Evolutionary conservation across 2,113 vertebrate species (phyloP).

Genomic region (Apistogramma diplotaenia): DNA sequence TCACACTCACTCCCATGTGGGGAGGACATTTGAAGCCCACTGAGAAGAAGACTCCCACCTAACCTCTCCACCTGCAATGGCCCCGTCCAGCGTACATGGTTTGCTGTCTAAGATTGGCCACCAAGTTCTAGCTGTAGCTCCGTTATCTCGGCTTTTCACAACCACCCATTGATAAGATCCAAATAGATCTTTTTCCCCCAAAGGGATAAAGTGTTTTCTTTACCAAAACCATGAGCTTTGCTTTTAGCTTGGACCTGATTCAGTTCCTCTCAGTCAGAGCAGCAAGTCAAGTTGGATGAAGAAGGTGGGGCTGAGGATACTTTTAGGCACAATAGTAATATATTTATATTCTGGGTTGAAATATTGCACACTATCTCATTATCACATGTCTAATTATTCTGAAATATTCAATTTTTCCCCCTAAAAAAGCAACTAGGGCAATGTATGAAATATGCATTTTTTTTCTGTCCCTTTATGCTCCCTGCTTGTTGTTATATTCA

Average conservation of each 20-base stretch:
- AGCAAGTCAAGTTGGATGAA: constrained; percentile 9
- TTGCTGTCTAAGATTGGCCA: constrained; percentile 32
- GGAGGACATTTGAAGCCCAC: constrained; percentile 23
- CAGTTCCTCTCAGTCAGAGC: not conserved
- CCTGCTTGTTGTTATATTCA: not conserved
- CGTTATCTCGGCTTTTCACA: constrained; percentile 65
- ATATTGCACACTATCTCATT: not conserved
- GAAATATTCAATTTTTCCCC: no score
- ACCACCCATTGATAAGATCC: constrained; percentile 61
- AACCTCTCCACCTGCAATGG: not conserved
- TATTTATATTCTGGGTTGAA: not conserved
- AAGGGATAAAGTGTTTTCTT: constrained; percentile 44
- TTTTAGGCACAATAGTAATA: not conserved
- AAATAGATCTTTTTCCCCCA: constrained; percentile 58
- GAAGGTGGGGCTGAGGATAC: not conserved
- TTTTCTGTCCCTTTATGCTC: not conserved
- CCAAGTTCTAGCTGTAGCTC: constrained; percentile 44
- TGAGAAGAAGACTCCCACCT: constrained; percentile 1
- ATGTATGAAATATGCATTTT: not conserved
- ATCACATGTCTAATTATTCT: not conserved
- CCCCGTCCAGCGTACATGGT: constrained; percentile 12
- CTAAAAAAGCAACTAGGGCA: no score
- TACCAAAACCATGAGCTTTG: constrained; percentile 36
- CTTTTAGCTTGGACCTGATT: constrained; percentile 14
- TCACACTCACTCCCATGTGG: not conserved